phyloP scores from a whole-genome alignment of 2,888 invertebrate species.

The Thymelicus lineola region DNA sequence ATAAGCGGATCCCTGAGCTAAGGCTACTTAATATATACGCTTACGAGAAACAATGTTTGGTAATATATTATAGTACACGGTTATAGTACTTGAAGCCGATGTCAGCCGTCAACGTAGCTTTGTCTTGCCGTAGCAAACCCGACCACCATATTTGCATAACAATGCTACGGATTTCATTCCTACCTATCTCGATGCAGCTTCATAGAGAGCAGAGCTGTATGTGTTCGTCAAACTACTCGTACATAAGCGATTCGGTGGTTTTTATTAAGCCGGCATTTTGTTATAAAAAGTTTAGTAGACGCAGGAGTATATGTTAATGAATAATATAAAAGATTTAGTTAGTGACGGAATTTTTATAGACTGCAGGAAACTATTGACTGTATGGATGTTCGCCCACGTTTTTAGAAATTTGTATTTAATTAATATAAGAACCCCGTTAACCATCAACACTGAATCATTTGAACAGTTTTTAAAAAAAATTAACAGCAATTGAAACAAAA shows the following conservation, averaged over 20 bases:
- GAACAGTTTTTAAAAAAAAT: conserved; percentile 1
- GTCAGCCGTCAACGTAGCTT: conserved; percentile 79
- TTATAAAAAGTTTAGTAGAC: no score
- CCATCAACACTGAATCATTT: no score
- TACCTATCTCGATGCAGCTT: conserved; percentile 52
- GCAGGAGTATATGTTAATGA: no score
- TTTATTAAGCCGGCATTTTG: no score
- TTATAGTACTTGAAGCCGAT: conserved; percentile 55
- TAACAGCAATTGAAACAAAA: conserved; percentile 58
- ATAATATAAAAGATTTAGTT: no score
- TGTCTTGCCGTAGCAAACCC: conserved; percentile 80
- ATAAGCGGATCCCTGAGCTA: conserved; percentile 36
- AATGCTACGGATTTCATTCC: conserved; percentile 78
- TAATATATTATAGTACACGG: background rate
- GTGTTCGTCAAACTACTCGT: background rate
- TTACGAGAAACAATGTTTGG: background rate
- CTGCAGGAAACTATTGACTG: no score
- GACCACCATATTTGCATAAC: conserved; percentile 81
- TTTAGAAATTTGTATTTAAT: no score
- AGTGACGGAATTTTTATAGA: no score
- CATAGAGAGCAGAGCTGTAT: conserved; percentile 24
- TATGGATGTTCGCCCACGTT: no score
- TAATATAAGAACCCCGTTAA: no score
- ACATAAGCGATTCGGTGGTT: background rate
- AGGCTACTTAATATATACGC: background rate